Evolutionary conservation across 1,140 invertebrate genomes (phyloP).

Genomic region (Drosophila bifasciata): DNA sequence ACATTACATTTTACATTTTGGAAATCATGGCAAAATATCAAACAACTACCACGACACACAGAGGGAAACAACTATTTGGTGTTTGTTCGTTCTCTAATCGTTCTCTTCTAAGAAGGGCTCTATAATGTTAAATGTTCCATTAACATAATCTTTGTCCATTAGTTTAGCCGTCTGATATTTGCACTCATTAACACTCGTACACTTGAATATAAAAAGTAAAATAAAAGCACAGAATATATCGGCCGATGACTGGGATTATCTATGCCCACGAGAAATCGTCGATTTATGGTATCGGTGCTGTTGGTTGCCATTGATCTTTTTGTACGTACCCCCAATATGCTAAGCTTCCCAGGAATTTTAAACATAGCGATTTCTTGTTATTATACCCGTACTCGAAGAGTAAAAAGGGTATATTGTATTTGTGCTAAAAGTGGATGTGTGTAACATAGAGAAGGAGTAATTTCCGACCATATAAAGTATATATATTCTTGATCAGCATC

Average conservation of each 20-base stretch:
- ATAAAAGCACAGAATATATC: too few relatives aligned
- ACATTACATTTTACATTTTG: conserved; percentile 49
- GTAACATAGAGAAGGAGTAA: too few relatives aligned
- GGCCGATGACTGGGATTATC: too few relatives aligned
- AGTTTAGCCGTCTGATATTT: conserved; percentile 3
- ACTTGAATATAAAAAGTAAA: conserved; percentile 82
- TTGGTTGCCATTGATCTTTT: too few relatives aligned
- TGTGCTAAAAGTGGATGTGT: too few relatives aligned
- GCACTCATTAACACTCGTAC: conserved; percentile 75
- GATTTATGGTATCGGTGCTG: conserved; percentile 32
- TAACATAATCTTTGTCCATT: conserved; percentile 17
- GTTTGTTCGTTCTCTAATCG: conserved; percentile 36
- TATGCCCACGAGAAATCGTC: conserved; percentile 57
- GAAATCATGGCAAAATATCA: conserved; percentile 64
- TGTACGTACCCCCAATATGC: too few relatives aligned
- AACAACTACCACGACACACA: conserved; percentile 62
- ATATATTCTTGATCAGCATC: too few relatives aligned
- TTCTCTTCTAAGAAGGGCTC: conserved; percentile 40
- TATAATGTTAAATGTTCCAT: conserved; percentile 76
- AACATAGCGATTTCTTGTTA: too few relatives aligned
- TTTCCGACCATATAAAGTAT: too few relatives aligned
- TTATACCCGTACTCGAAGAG: too few relatives aligned
- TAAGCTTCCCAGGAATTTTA: conserved; percentile 31
- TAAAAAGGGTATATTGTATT: too few relatives aligned
- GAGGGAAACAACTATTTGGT: conserved; percentile 53